phyloP scores from a whole-genome alignment of 2,797 vertebrate genomes.

The Fistularia commersonii region DNA sequence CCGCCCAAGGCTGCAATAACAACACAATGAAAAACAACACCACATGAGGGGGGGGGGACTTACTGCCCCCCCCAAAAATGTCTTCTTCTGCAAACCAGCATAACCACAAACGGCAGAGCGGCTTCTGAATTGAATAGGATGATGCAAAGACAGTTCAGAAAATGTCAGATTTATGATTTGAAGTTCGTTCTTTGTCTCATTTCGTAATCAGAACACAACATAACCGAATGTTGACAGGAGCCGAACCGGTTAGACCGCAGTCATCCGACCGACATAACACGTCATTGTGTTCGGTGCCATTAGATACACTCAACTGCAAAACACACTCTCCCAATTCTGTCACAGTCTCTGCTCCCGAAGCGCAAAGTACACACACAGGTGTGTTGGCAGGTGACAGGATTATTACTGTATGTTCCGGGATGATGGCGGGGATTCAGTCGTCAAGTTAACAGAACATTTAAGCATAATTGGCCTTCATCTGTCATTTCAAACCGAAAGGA shows the following conservation, averaged over 20 bases:
- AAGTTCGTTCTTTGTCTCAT: too few relatives aligned
- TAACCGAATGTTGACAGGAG: conserved; percentile 31
- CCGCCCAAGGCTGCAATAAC: conserved; percentile 7
- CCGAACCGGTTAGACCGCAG: conserved; percentile 31
- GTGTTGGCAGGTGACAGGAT: conserved; percentile 42
- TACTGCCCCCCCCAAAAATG: too few relatives aligned
- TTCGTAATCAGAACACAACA: too few relatives aligned
- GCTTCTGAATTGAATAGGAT: too few relatives aligned
- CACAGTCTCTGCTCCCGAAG: too few relatives aligned
- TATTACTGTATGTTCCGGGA: conserved; percentile 53
- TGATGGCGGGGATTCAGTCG: conserved; percentile 54
- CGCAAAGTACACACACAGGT: conserved; percentile 1
- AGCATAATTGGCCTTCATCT: conserved; percentile 71
- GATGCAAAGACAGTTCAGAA: too few relatives aligned
- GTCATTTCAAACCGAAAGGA: conserved; percentile 64
- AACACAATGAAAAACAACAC: conserved; percentile 30
- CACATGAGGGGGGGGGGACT: too few relatives aligned
- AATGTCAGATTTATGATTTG: too few relatives aligned
- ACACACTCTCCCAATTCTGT: too few relatives aligned
- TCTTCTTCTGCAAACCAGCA: too few relatives aligned
- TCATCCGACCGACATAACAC: conserved; percentile 39
- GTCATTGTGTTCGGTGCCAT: conserved; percentile 12
- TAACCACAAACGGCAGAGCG: too few relatives aligned
- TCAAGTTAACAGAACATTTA: conserved; percentile 63
- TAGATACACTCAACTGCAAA: too few relatives aligned